These are phyloP conservation scores for Ophioderma brevispina DNA, from an alignment of 35 echinoderm and acorn worm genomes.

Conservation along the genomic window DNA sequence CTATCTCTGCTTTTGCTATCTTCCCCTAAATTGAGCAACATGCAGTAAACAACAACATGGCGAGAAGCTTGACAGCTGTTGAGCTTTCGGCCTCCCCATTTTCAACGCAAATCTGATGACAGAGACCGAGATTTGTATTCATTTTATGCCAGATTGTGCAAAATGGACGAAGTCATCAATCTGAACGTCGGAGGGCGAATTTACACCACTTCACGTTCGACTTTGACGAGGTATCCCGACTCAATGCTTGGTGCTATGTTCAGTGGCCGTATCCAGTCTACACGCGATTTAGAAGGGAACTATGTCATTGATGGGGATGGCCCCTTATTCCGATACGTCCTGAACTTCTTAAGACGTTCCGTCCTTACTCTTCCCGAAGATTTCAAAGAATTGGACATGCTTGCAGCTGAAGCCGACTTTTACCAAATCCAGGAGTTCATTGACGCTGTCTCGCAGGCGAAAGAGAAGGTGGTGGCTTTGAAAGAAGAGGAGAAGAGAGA, in stretches of 20 bases:
- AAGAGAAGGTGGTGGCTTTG: conserved; percentile 10
- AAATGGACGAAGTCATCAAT: conserved; percentile 56
- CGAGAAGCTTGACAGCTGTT: no score
- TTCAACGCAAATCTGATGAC: no score
- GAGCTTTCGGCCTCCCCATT: no score
- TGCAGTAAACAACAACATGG: no score
- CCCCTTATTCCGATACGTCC: conserved; percentile 56
- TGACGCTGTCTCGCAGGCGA: conserved; percentile 28
- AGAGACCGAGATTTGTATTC: no score
- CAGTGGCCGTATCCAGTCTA: conserved; percentile 63
- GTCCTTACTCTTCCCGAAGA: conserved; percentile 74
- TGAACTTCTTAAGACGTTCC: conserved; percentile 74
- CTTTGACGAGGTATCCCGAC: conserved; percentile 67
- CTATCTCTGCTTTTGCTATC: no score
- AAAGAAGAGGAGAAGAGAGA: conserved; percentile 36
- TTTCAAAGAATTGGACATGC: conserved; percentile 75
- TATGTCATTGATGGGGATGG: conserved; percentile 82
- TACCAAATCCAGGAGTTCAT: conserved; percentile 60
- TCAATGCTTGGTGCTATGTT: conserved; percentile 94
- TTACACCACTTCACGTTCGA: conserved; percentile 67
- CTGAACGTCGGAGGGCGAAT: conserved; percentile 75
- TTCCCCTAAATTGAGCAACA: no score
- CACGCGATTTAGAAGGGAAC: conserved; percentile 55
- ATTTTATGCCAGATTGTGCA: no score
- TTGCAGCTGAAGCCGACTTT: conserved; percentile 65